Evolutionary conservation across 2,797 vertebrate species (phyloP).

Genomic region (Darevskia nairensis): DNA sequence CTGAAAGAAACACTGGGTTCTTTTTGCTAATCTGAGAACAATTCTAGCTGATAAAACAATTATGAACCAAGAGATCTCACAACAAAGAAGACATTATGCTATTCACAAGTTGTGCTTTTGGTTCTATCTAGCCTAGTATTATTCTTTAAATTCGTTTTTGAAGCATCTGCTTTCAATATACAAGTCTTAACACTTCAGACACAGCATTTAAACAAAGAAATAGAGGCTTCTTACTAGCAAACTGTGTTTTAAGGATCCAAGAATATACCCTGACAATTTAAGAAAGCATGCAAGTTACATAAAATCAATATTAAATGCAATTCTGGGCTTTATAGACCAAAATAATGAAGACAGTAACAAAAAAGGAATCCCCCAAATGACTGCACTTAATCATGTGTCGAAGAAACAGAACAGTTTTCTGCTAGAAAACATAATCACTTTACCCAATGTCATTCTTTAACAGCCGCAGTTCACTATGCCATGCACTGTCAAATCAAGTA

Average conservation of each 20-base stretch:
- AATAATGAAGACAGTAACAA: not conserved
- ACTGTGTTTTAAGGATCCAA: slow-evolving; percentile 18
- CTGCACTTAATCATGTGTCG: not conserved
- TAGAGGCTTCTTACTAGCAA: not conserved
- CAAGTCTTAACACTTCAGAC: too few species aligned
- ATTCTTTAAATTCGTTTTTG: not conserved
- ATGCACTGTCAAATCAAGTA: not conserved
- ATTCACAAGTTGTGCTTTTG: not conserved
- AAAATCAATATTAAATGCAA: not conserved
- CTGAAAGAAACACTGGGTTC: not conserved
- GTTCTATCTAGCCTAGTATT: not conserved
- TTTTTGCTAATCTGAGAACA: not conserved
- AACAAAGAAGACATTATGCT: not conserved
- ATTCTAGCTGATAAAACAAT: not conserved
- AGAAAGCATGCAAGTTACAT: slow-evolving; percentile 4
- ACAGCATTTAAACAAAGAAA: not conserved
- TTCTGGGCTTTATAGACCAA: not conserved
- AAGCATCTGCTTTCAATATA: not conserved
- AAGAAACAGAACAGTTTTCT: not conserved
- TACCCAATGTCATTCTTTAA: not conserved
- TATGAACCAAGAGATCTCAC: not conserved
- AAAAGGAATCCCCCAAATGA: slow-evolving; percentile 9
- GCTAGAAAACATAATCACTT: not conserved
- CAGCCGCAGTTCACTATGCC: not conserved
- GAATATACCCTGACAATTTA: slow-evolving; percentile 38